These are phyloP conservation scores for Australoheros facetus DNA, from an alignment of 2,797 vertebrate species.

Conservation along the genomic window DNA sequence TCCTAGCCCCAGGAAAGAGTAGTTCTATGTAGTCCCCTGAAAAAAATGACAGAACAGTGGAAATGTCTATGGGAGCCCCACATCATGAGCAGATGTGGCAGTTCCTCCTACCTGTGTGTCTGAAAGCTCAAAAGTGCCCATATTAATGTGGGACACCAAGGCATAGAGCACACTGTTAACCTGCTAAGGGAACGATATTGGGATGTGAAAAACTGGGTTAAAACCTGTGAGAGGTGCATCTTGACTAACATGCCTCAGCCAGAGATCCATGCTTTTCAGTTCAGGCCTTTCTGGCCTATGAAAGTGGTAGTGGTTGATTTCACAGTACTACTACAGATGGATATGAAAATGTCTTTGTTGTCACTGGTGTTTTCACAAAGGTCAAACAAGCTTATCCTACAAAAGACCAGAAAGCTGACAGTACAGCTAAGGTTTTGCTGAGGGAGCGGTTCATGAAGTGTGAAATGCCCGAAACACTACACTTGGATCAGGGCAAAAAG, in stretches of 20 bases:
- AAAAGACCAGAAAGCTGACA: background rate
- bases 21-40: background rate
- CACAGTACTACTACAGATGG: background rate
- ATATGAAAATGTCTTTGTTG: background rate
- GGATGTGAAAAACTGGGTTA: background rate
- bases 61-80: background rate
- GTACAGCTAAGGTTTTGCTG: background rate
- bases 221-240: background rate
- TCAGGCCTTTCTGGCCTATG: background rate
- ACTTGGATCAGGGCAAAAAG: background rate
- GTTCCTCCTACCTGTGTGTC: background rate
- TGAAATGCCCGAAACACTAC: background rate
- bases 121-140: background rate
- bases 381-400: background rate
- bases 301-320: background rate
- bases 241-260: background rate
- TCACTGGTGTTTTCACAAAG: no score
- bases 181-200: background rate
- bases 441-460: background rate
- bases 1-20: background rate
- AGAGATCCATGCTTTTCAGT: background rate
- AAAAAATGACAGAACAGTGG: background rate
- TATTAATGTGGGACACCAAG: background rate
- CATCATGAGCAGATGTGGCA: no score
- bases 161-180: background rate